Evolutionary conservation across 2,888 invertebrate genomes (phyloP).

Genomic region (Mesoligia furuncula): DNA sequence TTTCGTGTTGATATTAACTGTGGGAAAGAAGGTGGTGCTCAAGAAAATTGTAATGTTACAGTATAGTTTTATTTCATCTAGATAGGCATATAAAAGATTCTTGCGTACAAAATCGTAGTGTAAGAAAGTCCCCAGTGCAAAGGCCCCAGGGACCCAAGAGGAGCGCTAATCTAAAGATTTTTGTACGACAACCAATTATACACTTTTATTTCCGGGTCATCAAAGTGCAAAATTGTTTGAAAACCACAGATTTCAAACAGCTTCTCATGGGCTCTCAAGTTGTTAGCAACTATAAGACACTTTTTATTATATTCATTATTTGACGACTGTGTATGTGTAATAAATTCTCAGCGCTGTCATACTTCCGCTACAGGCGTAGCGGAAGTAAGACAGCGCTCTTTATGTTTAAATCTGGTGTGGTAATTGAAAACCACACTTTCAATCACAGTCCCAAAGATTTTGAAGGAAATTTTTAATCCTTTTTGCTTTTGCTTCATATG

Average conservation of each 20-base stretch:
- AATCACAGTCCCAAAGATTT: neutral
- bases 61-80: neutral
- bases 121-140: neutral
- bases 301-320: neutral
- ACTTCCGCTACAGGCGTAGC: neutral
- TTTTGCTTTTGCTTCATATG: neutral
- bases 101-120: neutral
- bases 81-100: neutral
- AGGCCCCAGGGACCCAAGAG: neutral
- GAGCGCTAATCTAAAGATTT: neutral
- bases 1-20: slow-evolving; percentile 87
- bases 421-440: neutral
- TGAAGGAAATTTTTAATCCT: neutral
- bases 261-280: neutral
- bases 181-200: neutral
- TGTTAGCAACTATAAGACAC: neutral
- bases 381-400: too few relatives aligned
- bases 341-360: neutral
- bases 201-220: neutral
- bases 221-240: too few relatives aligned
- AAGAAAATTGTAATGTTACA: neutral
- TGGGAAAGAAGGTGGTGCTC: slow-evolving; percentile 6
- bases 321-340: too few relatives aligned
- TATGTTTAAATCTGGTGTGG: neutral
- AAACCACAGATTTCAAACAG: neutral